Base-by-base conservation (phyloP, 2,888 invertebrate species). In the Ophion ellenae region DNA sequence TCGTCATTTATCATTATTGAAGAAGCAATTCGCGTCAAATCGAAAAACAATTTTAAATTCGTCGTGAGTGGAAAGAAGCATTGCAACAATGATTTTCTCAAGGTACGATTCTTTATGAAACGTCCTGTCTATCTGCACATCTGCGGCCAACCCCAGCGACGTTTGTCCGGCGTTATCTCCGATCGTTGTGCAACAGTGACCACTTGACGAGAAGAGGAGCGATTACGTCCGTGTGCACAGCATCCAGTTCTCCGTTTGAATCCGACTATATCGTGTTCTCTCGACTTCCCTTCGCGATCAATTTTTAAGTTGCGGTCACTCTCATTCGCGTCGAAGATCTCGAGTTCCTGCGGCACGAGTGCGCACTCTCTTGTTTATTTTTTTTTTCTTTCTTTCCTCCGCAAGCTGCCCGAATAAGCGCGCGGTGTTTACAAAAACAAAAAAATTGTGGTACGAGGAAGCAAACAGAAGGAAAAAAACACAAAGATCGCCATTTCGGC, bases 251-350 rank as follows among this genome's bases (percentile, higher is more conserved):
- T 66, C 28, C 32, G 53, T 78, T 70, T 71, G 61, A 78, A 64
- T 76, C 81, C 75, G 74, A 90, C 73, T 86, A 90, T 89, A 90
- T 91, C 87, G 91, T 88, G 86, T 75, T 80, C 75, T 85, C 81
- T 83, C 90, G 85, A 86, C 86, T 86, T 87, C 74, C 76, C 82
- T 76, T 36, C 81, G 77, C 81, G 67, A 81, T 85, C 63, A 75
- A 84, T 59, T 64, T 83, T 89, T 77, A 85, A 88, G 76, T 85
- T 87, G 85, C 83, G 86, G 86, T 86, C 86, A 86, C 77, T 83
- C 73, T 24, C 61, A 69, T 78, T 74, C 20, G 74, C 74, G 53
- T 66, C n/a, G 45, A 32, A 77, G 64, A 83, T 81, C 73, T 74
- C 76, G 69, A 83, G 77, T 77, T 64, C 80, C 77, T 64, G 47